A percentile compares a stretch with the other conserved stretches of the same genome.
These are phyloP conservation scores for Drosophila heteroneura DNA, from an alignment of 2,888 invertebrate genomes.

Conservation along the genomic window DNA sequence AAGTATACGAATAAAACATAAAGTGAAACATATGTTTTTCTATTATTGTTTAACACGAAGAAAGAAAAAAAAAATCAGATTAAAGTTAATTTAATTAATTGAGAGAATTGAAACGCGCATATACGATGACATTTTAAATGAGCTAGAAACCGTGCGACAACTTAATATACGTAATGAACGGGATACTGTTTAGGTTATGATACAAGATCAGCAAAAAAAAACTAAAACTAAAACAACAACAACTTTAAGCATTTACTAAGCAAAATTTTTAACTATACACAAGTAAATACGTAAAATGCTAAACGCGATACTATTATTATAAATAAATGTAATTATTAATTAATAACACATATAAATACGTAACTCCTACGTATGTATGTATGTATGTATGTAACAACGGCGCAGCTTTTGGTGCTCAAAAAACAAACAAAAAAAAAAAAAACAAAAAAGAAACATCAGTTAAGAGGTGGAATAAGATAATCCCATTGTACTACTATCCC, in stretches of 20 bases:
- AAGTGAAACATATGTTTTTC: constrained; percentile 66
- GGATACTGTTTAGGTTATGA: constrained; percentile 50
- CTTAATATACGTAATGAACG: constrained; percentile 71
- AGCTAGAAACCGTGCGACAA: constrained; percentile 66
- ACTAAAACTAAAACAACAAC: constrained; percentile 25
- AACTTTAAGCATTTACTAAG: constrained; percentile 76
- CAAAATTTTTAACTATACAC: constrained; percentile 55
- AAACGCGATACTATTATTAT: constrained; percentile 63
- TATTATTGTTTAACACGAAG: constrained; percentile 68
- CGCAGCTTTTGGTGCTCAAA: constrained; percentile 70
- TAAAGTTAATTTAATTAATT: constrained; percentile 76
- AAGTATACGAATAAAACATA: constrained; percentile 85
- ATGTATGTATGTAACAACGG: constrained; percentile 53
- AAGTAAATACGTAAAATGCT: constrained; percentile 58
- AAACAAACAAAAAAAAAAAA: not conserved
- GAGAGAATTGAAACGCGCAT: constrained; percentile 78
- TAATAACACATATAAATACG: constrained; percentile 33
- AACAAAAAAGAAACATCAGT: constrained; percentile 27
- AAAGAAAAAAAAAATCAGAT: constrained; percentile 51
- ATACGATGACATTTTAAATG: constrained; percentile 83
- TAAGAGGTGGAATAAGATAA: constrained; percentile 44
- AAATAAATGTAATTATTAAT: constrained; percentile 60
- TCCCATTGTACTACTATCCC: constrained; percentile 45
- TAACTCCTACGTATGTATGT: constrained; percentile 45
- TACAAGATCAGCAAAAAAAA: constrained; percentile 44